Evolutionary conservation across 2,888 invertebrate genomes (phyloP).

Genomic region (Rhogogaster chlorosoma): DNA sequence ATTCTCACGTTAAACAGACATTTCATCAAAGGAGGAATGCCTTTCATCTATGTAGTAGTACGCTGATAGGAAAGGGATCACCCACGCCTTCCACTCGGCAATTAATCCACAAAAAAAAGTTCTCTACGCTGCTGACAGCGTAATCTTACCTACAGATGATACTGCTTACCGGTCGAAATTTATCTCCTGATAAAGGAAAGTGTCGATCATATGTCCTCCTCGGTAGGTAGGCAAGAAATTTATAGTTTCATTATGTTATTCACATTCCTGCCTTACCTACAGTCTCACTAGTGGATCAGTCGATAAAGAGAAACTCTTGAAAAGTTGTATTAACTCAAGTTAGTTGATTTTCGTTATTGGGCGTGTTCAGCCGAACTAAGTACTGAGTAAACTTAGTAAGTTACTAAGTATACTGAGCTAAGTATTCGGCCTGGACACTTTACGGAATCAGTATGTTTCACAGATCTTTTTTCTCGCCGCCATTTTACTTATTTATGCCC

Average conservation of each 20-base stretch:
- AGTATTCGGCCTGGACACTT: no score
- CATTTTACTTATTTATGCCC: no score
- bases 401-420: no score
- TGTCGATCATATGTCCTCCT: background rate
- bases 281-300: background rate
- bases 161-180: background rate
- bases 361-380: no score
- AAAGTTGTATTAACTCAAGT: no score
- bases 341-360: no score
- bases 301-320: background rate
- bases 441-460: no score
- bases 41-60: background rate
- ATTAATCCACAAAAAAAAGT: background rate
- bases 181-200: background rate
- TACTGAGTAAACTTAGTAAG: no score
- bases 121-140: background rate
- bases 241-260: background rate
- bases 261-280: background rate
- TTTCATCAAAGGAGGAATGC: background rate
- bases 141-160: background rate
- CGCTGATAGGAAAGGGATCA: background rate
- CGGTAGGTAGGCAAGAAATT: background rate
- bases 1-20: background rate
- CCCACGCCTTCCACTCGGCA: background rate
- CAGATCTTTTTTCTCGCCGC: no score